Percentiles rank a stretch among this genome's conserved stretches.
phyloP scores from a whole-genome alignment of 2,113 vertebrate species.

The Orycteropus afer region DNA sequence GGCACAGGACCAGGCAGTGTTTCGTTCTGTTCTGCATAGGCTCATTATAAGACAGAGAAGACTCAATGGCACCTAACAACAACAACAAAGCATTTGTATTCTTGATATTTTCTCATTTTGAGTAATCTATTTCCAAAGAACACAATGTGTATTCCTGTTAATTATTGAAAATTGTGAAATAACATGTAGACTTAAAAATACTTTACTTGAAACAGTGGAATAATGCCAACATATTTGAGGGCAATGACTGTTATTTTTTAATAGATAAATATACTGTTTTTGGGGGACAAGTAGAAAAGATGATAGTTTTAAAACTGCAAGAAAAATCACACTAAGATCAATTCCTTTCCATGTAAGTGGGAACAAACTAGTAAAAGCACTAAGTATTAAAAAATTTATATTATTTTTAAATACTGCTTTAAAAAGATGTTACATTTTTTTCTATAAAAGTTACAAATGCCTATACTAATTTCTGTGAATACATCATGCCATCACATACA shows the following conservation, averaged over 20 bases:
- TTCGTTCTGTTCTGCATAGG: too few species aligned
- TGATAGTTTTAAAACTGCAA: neutral
- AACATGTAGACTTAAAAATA: neutral
- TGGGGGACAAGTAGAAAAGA: neutral
- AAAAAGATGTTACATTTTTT: conserved; percentile 17
- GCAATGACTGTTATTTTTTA: neutral
- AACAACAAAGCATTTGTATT: neutral
- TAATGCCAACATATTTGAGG: neutral
- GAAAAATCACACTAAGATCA: neutral
- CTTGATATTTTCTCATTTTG: neutral
- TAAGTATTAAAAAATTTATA: neutral
- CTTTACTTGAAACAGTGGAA: neutral
- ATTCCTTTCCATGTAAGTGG: neutral
- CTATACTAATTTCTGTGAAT: neutral
- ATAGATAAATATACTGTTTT: neutral
- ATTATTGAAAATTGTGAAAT: conserved; percentile 5
- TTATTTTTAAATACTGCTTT: conserved; percentile 18
- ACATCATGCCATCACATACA: neutral
- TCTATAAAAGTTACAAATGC: conserved; percentile 30
- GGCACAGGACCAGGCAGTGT: too few species aligned
- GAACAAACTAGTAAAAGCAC: neutral
- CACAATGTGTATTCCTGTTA: neutral
- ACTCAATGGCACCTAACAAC: too few species aligned
- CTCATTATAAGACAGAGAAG: too few species aligned
- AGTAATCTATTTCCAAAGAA: neutral